Base-by-base conservation (phyloP, 2,113 vertebrate species). In the Solea solea region DNA sequence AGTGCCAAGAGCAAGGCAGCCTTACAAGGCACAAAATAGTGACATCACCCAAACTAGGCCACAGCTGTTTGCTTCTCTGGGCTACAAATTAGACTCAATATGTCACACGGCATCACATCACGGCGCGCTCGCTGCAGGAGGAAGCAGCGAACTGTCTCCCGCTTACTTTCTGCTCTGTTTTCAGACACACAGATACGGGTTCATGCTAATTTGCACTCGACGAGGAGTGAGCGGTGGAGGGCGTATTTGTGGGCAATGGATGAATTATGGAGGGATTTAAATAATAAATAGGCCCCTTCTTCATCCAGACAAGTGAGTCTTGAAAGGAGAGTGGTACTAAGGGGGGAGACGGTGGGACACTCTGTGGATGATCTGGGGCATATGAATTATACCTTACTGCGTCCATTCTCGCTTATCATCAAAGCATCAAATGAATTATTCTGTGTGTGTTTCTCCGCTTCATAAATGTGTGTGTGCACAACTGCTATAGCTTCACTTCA, bases 61-160 rank as follows among this genome's bases (percentile, higher is more conserved):
- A 95, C 94, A 94, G 93, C 94, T 96, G 93, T 94, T 93, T 93
- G 91, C 78, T 93, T 95, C 95, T 94, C 91, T 90, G 93, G 93
- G 94, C 94, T 94, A 95, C 93, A 95, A 94, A 93, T 94, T 87
- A 95, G 89, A 95, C 94, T 96, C 94, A 95, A 94, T 95, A 92
- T 95, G 95, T 95, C 95, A 95, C 76, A 88, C 79, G 89, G 92
- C 91, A 96, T 97, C 94, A 96, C 91, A 94, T 96, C 95, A 95
- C 81, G 76, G 64, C 68, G 53, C 81, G 61, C 34, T 34, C 83
- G 82, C 84, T 71, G 85, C 51, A 71, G 88, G 82, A 91, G 90
- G 57, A 65, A 64, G 68, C 56, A 60, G 4, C 0, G 6, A 66
- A 44, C 21, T 8, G 15, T 55, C 55, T 62, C 53, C 40, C 80